phyloP scores from a whole-genome alignment of 2,888 invertebrate genomes.

The Luperina testacea region DNA sequence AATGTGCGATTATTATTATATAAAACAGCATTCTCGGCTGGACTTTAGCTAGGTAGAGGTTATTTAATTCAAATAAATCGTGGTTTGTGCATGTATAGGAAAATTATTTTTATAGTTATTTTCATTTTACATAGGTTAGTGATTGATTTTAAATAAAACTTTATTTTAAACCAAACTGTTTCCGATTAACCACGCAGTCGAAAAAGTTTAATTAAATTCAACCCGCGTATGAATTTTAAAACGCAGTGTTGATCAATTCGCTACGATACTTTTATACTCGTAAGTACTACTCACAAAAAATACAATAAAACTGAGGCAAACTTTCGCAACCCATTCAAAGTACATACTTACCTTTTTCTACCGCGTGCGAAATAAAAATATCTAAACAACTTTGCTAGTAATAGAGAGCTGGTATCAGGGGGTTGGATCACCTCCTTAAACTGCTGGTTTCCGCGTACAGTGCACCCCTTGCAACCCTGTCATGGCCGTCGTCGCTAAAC shows the following conservation, averaged over 20 bases:
- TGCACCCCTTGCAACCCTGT: slow-evolving; percentile 59
- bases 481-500: slow-evolving; percentile 52
- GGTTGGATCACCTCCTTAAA: slow-evolving; percentile 50
- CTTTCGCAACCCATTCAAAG: not conserved
- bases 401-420: slow-evolving; percentile 45
- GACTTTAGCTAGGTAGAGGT: not conserved
- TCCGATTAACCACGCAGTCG: not conserved
- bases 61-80: not conserved
- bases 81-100: not conserved
- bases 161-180: not conserved
- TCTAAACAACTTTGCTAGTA: slow-evolving; percentile 35
- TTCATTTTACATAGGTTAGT: not conserved
- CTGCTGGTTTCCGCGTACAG: slow-evolving; percentile 49
- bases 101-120: not conserved
- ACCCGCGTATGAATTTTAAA: not conserved
- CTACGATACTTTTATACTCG: not conserved
- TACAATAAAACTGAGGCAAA: not conserved
- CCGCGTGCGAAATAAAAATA: not conserved
- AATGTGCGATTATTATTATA: not conserved
- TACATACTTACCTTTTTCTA: not conserved
- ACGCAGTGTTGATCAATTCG: not conserved
- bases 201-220: not conserved
- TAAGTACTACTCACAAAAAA: not conserved
- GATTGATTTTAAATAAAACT: not conserved
- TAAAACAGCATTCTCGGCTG: not conserved